Percentiles rank a stretch among this genome's conserved stretches.
phyloP scores from a whole-genome alignment of 2,797 vertebrate genomes.

The Aselliscus stoliczkanus region DNA sequence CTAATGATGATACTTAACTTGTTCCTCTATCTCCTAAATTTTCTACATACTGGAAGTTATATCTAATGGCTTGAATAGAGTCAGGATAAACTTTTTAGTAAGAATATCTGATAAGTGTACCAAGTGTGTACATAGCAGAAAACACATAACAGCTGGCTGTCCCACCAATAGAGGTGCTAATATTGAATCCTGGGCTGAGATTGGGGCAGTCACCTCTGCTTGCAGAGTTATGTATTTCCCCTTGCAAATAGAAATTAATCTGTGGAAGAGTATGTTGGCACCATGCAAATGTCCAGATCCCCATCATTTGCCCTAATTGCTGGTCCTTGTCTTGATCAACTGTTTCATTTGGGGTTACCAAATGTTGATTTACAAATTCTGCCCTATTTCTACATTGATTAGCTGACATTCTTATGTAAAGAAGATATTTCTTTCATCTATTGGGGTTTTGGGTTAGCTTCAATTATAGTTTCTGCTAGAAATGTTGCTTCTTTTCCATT shows the following conservation, averaged over 20 bases:
- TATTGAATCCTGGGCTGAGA: neutral
- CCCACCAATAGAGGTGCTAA: neutral
- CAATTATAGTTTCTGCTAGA: neutral
- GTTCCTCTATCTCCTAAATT: neutral
- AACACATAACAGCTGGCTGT: accelerated
- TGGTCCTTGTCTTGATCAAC: neutral
- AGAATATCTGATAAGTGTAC: neutral
- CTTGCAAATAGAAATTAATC: neutral
- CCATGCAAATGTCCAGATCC: neutral
- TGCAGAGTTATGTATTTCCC: neutral
- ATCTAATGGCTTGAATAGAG: neutral
- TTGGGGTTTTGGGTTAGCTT: neutral
- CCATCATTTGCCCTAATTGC: neutral
- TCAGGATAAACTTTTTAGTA: neutral
- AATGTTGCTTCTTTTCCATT: neutral
- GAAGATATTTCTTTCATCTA: neutral
- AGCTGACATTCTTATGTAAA: neutral
- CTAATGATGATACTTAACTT: neutral
- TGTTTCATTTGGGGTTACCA: neutral
- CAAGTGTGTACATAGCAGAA: neutral
- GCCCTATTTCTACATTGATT: neutral
- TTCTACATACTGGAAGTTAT: neutral
- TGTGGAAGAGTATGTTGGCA: neutral
- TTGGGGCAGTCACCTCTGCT: neutral
- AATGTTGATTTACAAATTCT: neutral